These are phyloP conservation scores for Oryzias curvinotus DNA, from an alignment of 2,113 vertebrate species.

Conservation along the genomic window DNA sequence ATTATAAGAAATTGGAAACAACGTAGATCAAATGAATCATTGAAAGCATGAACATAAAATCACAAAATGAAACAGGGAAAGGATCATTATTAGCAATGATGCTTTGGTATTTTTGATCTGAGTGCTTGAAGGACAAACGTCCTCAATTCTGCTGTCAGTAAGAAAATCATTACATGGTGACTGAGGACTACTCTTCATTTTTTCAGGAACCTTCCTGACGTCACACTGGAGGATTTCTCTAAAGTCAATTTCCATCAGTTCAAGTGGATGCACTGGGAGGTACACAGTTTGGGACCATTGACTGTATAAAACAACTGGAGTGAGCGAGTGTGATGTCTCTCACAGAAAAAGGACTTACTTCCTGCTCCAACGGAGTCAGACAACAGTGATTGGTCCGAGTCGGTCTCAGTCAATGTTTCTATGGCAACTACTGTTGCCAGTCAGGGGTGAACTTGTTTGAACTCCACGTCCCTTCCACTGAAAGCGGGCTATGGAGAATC, in stretches of 20 bases:
- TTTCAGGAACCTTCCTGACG: constrained; percentile 88
- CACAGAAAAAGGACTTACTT: too few relatives aligned
- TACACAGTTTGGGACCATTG: constrained; percentile 52
- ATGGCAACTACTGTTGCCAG: too few relatives aligned
- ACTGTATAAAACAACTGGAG: too few relatives aligned
- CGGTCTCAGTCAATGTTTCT: too few relatives aligned
- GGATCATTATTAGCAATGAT: neutral
- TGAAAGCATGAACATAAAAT: neutral
- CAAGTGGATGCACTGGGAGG: constrained; percentile 96
- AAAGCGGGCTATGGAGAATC: too few relatives aligned
- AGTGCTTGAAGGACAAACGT: neutral
- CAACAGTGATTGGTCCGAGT: too few relatives aligned
- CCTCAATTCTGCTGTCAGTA: neutral
- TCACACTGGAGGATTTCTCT: constrained; percentile 83
- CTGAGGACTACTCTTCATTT: neutral
- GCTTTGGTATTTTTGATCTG: neutral
- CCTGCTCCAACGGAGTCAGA: too few relatives aligned
- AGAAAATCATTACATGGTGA: neutral
- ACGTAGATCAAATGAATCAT: too few relatives aligned
- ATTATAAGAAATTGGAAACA: too few relatives aligned
- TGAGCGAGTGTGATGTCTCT: too few relatives aligned
- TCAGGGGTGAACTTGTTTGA: too few relatives aligned
- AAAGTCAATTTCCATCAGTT: constrained; percentile 82
- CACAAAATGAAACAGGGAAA: neutral
- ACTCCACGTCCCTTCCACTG: too few relatives aligned